Evolutionary conservation across 2,113 vertebrate genomes (phyloP).

Genomic region (Eclectus roratus): DNA sequence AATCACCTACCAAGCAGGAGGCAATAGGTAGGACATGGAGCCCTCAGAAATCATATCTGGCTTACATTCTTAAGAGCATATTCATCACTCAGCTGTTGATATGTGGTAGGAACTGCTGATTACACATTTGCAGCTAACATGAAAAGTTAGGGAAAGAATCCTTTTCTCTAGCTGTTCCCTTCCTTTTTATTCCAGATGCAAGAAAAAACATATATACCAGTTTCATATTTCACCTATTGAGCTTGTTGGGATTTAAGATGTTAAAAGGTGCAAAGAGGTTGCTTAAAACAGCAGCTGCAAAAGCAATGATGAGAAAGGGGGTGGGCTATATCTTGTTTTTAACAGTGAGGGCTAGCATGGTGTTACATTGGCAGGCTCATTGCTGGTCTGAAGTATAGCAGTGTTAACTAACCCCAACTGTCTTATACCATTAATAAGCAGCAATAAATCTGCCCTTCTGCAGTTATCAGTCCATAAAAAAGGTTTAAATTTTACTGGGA

Average conservation of each 20-base stretch:
- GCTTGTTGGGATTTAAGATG: neutral
- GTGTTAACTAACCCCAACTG: neutral
- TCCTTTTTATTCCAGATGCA: neutral
- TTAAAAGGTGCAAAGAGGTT: neutral
- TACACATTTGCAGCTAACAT: neutral
- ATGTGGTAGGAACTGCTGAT: neutral
- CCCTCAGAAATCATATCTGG: neutral
- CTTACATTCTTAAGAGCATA: neutral
- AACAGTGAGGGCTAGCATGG: neutral
- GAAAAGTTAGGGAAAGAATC: neutral
- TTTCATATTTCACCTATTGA: neutral
- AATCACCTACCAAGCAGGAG: neutral
- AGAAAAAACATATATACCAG: neutral
- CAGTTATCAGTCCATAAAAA: neutral
- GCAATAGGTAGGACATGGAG: neutral
- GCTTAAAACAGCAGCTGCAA: neutral
- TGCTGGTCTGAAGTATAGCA: neutral
- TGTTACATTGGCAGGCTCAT: neutral
- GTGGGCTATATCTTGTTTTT: neutral
- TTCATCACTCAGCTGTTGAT: neutral
- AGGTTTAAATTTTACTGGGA: neutral
- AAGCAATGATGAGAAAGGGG: neutral
- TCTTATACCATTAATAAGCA: neutral
- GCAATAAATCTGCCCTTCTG: neutral
- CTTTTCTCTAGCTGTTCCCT: fast-evolving